A percentile compares a stretch with the other conserved stretches of the same genome.
phyloP scores from a whole-genome alignment of 2,888 invertebrate species.

The Proisotoma minuta region DNA sequence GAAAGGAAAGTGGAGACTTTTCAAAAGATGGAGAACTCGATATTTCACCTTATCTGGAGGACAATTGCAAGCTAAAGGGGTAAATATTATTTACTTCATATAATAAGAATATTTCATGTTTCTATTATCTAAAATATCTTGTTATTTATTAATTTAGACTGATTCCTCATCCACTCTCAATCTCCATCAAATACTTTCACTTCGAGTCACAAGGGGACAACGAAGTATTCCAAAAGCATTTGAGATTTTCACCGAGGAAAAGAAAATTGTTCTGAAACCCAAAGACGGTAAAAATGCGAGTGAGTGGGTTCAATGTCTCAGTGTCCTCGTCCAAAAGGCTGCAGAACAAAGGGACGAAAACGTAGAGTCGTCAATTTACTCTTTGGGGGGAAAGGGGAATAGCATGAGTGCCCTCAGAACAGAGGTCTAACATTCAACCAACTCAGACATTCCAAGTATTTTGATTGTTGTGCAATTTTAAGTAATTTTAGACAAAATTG shows the following conservation, averaged over 20 bases:
- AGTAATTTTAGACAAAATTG: too few relatives aligned
- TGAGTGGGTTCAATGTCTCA: slow-evolving; percentile 71
- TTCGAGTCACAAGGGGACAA: slow-evolving; percentile 86
- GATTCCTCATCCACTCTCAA: slow-evolving; percentile 62
- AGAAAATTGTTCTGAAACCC: slow-evolving; percentile 86
- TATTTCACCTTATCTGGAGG: slow-evolving; percentile 92
- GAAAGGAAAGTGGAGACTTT: slow-evolving; percentile 84
- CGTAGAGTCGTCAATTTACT: slow-evolving; percentile 2
- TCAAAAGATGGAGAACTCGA: slow-evolving; percentile 84
- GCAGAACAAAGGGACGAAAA: slow-evolving; percentile 16
- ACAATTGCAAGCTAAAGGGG: slow-evolving; percentile 57
- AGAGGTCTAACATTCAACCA: neutral
- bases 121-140: neutral
- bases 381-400: neutral
- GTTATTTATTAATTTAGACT: slow-evolving; percentile 16
- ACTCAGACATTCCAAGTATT: neutral
- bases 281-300: slow-evolving; percentile 91
- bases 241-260: slow-evolving; percentile 92
- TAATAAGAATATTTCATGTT: neutral
- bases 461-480: too few relatives aligned
- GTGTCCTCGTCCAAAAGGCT: slow-evolving; percentile 40
- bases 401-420: slow-evolving; percentile 14
- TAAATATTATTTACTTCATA: neutral
- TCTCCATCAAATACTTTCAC: slow-evolving; percentile 86
- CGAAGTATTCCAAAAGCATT: slow-evolving; percentile 92